Evolutionary conservation across 2,113 vertebrate species (phyloP).

Genomic region (Eulacestoma nigropectus): DNA sequence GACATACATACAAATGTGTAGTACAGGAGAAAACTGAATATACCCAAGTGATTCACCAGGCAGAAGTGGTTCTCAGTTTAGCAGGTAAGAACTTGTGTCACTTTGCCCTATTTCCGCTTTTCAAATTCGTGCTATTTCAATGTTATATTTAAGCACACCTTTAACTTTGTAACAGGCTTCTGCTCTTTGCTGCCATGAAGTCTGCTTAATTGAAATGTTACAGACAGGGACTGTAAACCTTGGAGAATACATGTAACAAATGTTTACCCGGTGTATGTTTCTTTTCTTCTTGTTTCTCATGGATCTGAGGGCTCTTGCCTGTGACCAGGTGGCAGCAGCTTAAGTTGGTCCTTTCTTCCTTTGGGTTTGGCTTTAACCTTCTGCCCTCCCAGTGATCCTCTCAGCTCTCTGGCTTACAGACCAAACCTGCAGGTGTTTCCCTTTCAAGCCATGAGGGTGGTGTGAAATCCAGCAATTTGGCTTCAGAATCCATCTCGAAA

Average conservation of each 20-base stretch:
- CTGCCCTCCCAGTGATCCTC: background rate
- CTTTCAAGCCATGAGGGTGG: background rate
- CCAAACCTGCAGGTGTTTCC: background rate
- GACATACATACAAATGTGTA: constrained; percentile 48
- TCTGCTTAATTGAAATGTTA: background rate
- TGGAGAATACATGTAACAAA: background rate
- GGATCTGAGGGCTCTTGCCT: background rate
- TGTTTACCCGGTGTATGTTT: background rate
- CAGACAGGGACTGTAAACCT: background rate
- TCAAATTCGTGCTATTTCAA: background rate
- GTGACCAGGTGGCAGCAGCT: background rate
- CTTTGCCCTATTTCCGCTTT: background rate
- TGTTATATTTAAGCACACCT: background rate
- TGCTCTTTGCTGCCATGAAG: background rate
- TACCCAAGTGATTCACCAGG: background rate
- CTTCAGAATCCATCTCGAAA: background rate
- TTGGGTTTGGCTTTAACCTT: background rate
- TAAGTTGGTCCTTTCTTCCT: background rate
- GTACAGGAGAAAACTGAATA: background rate
- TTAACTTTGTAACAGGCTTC: background rate
- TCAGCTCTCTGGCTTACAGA: background rate
- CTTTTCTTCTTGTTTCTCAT: background rate
- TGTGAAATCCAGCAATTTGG: background rate
- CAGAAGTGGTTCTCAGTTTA: constrained; percentile 38
- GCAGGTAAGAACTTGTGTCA: constrained; percentile 53